phyloP scores from a whole-genome alignment of 2,888 invertebrate species.

The Hemithea aestivaria region DNA sequence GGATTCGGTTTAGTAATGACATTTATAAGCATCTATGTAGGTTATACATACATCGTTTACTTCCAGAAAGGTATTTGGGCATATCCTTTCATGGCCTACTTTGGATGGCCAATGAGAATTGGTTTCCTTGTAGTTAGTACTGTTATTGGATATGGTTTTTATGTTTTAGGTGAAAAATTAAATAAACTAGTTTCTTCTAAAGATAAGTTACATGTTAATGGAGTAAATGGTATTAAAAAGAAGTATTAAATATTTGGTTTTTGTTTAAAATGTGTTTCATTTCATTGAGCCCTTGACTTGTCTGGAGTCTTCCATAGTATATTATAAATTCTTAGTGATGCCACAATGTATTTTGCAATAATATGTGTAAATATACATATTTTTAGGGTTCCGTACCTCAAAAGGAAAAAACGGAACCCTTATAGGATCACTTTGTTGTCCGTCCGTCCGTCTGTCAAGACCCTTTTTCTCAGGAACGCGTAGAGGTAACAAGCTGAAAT shows the following conservation, averaged over 20 bases:
- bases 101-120: constrained; percentile 83
- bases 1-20: constrained; percentile 78
- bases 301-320: too few species aligned
- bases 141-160: constrained; percentile 78
- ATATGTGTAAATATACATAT: too few species aligned
- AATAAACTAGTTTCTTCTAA: constrained; percentile 83
- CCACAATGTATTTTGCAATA: too few species aligned
- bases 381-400: too few species aligned
- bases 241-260: constrained; percentile 16
- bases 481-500: too few species aligned
- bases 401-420: too few species aligned
- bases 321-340: too few species aligned
- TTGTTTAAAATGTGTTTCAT: constrained; percentile 4
- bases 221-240: constrained; percentile 29
- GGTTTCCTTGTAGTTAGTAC: constrained; percentile 82
- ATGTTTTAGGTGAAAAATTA: constrained; percentile 85
- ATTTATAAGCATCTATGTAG: constrained; percentile 82
- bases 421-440: too few species aligned
- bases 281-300: too few species aligned
- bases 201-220: constrained; percentile 29
- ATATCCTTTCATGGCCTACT: constrained; percentile 89
- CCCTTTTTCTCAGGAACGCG: too few species aligned
- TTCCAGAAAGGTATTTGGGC: constrained; percentile 89
- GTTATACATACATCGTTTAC: constrained; percentile 86
- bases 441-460: too few species aligned